phyloP scores from a whole-genome alignment of 2,888 invertebrate species.

The Plebejus argus region DNA sequence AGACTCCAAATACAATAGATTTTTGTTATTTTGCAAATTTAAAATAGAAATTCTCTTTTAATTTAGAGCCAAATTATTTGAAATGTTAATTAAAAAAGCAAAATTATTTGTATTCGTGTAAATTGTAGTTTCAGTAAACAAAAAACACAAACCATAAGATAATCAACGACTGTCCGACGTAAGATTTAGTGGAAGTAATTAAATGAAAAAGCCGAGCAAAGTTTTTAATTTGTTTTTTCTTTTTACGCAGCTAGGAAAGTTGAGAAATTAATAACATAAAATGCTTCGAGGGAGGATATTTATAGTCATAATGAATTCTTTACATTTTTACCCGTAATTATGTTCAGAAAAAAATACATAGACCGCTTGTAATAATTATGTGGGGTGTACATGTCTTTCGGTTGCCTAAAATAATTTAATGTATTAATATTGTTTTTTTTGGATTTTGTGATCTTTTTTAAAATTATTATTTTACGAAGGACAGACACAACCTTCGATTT shows the following conservation, averaged over 20 bases:
- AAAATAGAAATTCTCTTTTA: background rate
- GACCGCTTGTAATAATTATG: background rate
- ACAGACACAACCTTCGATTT: background rate
- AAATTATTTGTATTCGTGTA: background rate
- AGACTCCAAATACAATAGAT: background rate
- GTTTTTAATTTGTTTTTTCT: conserved; percentile 18
- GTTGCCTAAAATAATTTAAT: background rate
- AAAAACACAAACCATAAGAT: background rate
- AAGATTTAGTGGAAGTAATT: conserved; percentile 7
- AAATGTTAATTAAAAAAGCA: background rate
- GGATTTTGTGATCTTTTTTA: background rate
- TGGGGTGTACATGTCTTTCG: background rate
- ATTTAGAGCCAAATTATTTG: background rate
- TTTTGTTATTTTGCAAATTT: background rate
- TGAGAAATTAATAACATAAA: conserved; percentile 19
- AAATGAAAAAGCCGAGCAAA: conserved; percentile 20
- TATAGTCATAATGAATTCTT: conserved; percentile 7
- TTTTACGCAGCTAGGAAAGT: conserved; percentile 9
- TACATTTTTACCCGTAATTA: conserved; percentile 6
- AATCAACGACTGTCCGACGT: conserved; percentile 6
- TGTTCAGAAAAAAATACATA: background rate
- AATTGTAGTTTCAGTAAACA: background rate
- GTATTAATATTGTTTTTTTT: background rate
- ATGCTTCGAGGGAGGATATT: conserved; percentile 16
- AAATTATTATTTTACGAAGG: background rate